Base-by-base conservation (phyloP, 1,140 invertebrate species). In the Drosophila guanche region DNA sequence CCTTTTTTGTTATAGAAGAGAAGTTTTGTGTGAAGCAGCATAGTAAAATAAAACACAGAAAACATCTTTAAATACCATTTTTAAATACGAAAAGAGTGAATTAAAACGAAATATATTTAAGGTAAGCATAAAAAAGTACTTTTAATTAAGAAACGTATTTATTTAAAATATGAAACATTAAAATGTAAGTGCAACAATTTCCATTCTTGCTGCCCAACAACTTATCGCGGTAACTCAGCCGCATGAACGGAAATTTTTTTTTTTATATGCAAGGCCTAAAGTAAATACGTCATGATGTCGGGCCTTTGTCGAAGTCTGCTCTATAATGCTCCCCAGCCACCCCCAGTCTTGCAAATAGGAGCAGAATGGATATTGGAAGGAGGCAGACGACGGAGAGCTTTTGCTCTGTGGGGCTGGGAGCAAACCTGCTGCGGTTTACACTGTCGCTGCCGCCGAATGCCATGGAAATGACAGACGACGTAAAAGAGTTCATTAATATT, bases 401-500 rank as follows among this genome's bases (percentile, higher is more conserved):
- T 3, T 37, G 37, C 37, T 42, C 2, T 5, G 43, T 16, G 6
- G 25, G 23, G 7, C 23, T 8, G 25, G 20, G 12, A 42, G 47
- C 20, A 53, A 37, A 50, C 25, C 42, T 40, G 48, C 69, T 74
- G 70, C 53, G 70, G 70, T 73, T 74, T 57, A 56, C 69, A 55
- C 27, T 47, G 58, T 57, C 72, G 23, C 41, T 47, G 58, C 68
- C 72, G 22, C 41, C 77, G 78, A 81, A 76, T 50, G 56, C 67
- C 45, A 63, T 80, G 81, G 73, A 77, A 86, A 86, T 80, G 81
- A 77, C 63, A 85, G 81, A 85, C 80, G 81, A 86, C 80, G 77
- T 86, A 86, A 86, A 86, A 86, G 81, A 86, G 81, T 86, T 85
- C 81, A 85, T 85, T 85, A 85, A 85, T 85, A 81, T 86, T 85